Percentiles rank a stretch among this genome's conserved stretches.
These are phyloP conservation scores for Graptemys geographica DNA, from an alignment of 2,797 vertebrate species.

Conservation along the genomic window DNA sequence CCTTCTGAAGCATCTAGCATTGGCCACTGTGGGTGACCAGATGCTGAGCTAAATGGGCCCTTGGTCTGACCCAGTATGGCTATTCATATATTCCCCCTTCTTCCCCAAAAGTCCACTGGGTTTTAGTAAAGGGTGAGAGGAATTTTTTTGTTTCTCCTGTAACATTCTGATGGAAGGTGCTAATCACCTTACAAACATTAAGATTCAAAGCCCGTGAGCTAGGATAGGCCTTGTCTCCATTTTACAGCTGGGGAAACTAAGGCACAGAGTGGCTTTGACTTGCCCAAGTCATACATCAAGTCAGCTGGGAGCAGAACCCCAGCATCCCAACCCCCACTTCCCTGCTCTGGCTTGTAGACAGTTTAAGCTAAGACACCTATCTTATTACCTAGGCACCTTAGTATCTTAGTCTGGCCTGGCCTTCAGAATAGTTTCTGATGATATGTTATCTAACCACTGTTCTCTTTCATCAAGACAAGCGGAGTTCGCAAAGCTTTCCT, in stretches of 20 bases:
- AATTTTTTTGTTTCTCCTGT: not conserved
- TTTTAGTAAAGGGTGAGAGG: not conserved
- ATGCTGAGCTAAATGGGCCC: no score
- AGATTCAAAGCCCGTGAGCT: no score
- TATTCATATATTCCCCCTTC: not conserved
- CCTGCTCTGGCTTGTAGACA: accelerated
- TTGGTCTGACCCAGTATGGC: no score
- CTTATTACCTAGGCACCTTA: not conserved
- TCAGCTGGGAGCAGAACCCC: not conserved
- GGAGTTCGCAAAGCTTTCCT: not conserved
- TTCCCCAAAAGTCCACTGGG: not conserved
- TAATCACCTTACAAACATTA: no score
- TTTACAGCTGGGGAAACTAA: not conserved
- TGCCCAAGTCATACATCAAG: accelerated
- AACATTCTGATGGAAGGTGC: not conserved
- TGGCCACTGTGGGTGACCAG: no score
- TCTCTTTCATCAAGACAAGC: not conserved
- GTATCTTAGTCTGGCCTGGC: not conserved
- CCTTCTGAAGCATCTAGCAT: no score
- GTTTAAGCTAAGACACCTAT: not conserved
- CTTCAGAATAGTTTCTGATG: not conserved
- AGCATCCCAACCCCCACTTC: accelerated
- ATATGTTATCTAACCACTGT: not conserved
- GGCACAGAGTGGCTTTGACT: not conserved
- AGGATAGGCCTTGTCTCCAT: accelerated